phyloP scores from a whole-genome alignment of 2,888 invertebrate genomes.

The Dynastes grantii region DNA sequence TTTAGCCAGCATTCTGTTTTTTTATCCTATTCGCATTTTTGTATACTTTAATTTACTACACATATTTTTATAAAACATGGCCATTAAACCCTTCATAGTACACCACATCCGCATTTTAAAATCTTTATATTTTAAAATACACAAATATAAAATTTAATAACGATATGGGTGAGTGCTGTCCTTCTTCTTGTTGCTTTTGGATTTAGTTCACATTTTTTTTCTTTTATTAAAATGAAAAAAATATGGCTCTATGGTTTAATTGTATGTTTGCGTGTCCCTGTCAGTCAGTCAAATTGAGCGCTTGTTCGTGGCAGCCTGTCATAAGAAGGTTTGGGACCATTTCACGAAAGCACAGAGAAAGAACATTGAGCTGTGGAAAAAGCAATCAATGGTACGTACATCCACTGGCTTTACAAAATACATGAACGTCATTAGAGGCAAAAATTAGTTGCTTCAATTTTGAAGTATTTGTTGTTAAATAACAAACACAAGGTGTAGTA shows the following conservation, averaged over 20 bases:
- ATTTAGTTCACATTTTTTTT: slow-evolving; percentile 29
- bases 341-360: slow-evolving; percentile 99
- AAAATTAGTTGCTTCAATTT: slow-evolving; percentile 25
- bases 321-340: slow-evolving; percentile 99
- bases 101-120: neutral
- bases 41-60: slow-evolving; percentile 10
- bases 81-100: neutral
- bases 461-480: neutral
- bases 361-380: slow-evolving; percentile 98
- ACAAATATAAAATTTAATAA: slow-evolving; percentile 15
- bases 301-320: slow-evolving; percentile 95
- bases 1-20: slow-evolving; percentile 18
- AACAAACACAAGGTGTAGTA: neutral
- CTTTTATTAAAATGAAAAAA: slow-evolving; percentile 31
- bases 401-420: slow-evolving; percentile 60
- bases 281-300: slow-evolving; percentile 99
- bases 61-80: neutral
- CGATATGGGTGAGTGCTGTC: slow-evolving; percentile 32
- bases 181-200: slow-evolving; percentile 37
- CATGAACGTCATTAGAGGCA: slow-evolving; percentile 18
- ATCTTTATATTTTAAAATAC: neutral
- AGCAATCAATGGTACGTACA: slow-evolving; percentile 91
- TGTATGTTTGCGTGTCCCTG: slow-evolving; percentile 70
- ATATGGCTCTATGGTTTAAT: slow-evolving; percentile 61
- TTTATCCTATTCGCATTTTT: slow-evolving; percentile 20